Base-by-base conservation (phyloP, 2,888 invertebrate genomes). In the Sphaeridia pumilis region DNA sequence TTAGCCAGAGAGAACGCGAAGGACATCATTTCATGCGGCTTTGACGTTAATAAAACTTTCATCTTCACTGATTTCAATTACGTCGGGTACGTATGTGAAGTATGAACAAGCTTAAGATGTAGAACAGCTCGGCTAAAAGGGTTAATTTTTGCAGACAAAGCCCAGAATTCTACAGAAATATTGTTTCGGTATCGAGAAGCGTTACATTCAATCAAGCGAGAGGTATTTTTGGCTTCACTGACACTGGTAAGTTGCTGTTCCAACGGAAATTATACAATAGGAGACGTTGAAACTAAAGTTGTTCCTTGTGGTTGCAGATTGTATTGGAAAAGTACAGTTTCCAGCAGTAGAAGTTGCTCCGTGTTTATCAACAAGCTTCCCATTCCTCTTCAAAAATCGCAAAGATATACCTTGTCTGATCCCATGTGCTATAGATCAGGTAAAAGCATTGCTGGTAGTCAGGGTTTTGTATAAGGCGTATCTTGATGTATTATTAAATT, bases 401-500 rank as follows among this genome's bases (percentile, higher is more conserved):
- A 82, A 83, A 66, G 79, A 83, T 64, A 75, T 92, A 44, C 82
- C 80, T 3, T 85, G 85, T 67, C 75, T 93, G 2, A 93, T 98
- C 59, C 98, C 98, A 0, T 98, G 98, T 73, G 98, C 94, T 7
- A 98, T 98, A 62, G 98, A 99, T 75, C 98, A 98, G 73, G 78
- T 78, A 7, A 7, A 36, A 38, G 5, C 48, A 21, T 24, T 14
- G 4, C 22, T 21, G 5, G 22, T 4, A 42, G 22, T 20, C 10
- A 31, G 31, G 31, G 7, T 10, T 10, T 14, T 14, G 31, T 14
- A 31, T 31, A 31, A 31, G 14, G 14, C 14, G 31, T 41, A 17
- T 20, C 20, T 41, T 41, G 12, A 43, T 7, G 22, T 3, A 12
- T 22, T 24, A 41, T 52, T 42, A 24, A 52, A 28, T 22, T 62